These are phyloP conservation scores for Drosophila sturtevanti DNA, from an alignment of 1,140 invertebrate species.

Conservation along the genomic window DNA sequence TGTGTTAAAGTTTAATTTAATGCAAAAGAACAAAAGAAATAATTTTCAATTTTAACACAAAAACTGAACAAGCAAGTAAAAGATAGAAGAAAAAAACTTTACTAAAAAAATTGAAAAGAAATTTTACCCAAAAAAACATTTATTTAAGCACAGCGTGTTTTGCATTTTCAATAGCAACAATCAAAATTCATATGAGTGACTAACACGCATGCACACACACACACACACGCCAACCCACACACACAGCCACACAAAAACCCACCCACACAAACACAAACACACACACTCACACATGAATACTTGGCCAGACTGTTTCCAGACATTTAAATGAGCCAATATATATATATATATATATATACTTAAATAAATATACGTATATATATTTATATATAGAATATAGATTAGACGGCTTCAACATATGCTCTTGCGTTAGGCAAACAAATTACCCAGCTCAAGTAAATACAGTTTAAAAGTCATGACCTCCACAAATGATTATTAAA, in stretches of 20 bases:
- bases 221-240: conserved; percentile 1
- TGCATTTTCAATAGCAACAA: conserved; percentile 46
- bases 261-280: conserved; percentile 7
- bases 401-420: conserved; percentile 36
- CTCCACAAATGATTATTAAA: not conserved
- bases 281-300: conserved; percentile 37
- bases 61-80: conserved; percentile 41
- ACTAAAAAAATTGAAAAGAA: conserved; percentile 9
- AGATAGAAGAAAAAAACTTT: no score
- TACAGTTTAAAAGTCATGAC: not conserved
- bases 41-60: conserved; percentile 26
- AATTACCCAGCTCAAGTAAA: conserved; percentile 15
- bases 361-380: conserved; percentile 68
- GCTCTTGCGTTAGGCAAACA: conserved; percentile 22
- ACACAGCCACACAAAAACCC: not conserved
- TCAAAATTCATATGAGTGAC: conserved; percentile 27
- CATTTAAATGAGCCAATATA: conserved; percentile 71
- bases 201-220: conserved; percentile 29
- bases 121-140: not conserved
- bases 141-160: conserved; percentile 18
- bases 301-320: conserved; percentile 52
- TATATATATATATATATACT: conserved; percentile 73
- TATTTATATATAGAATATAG: conserved; percentile 61
- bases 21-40: conserved; percentile 9
- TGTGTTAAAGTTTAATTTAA: conserved; percentile 19